Conservation (phyloP, 2,797 vertebrate genomes). For the Chaetophractus vellerosus region DNA sequence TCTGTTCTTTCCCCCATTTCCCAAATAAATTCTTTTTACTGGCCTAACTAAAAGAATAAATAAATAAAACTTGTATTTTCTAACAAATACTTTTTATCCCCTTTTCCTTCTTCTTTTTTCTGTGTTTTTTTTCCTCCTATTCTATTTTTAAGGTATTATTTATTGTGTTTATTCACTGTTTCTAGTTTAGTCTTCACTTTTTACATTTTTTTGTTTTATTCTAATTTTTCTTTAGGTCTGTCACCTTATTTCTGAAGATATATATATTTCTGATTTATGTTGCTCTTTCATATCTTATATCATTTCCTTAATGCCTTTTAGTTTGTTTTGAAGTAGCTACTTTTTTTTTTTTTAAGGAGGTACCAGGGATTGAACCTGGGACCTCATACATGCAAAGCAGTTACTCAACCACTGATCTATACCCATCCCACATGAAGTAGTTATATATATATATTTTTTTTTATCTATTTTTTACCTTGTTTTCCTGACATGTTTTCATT, state of each 20-base stretch:
- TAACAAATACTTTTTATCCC: not conserved
- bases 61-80: not conserved
- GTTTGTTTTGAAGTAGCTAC: not conserved
- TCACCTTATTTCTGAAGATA: not conserved
- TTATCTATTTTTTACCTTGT: not conserved
- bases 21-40: too few relatives aligned
- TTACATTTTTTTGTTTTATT: not conserved
- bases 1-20: too few relatives aligned
- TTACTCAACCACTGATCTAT: too few relatives aligned
- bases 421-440: not conserved
- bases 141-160: not conserved
- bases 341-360: not conserved
- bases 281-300: not conserved
- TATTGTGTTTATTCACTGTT: not conserved
- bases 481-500: not conserved
- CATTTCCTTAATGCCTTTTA: not conserved
- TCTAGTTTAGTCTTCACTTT: not conserved
- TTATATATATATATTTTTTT: not conserved
- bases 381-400: too few relatives aligned
- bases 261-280: not conserved
- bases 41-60: too few relatives aligned
- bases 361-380: too few relatives aligned
- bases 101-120: not conserved
- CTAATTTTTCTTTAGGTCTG: not conserved
- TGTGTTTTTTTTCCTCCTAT: not conserved